A percentile compares a stretch with the other conserved stretches of the same genome.
These are phyloP conservation scores for Chionoecetes opilio DNA, from an alignment of 1,140 invertebrate genomes.

Conservation along the genomic window DNA sequence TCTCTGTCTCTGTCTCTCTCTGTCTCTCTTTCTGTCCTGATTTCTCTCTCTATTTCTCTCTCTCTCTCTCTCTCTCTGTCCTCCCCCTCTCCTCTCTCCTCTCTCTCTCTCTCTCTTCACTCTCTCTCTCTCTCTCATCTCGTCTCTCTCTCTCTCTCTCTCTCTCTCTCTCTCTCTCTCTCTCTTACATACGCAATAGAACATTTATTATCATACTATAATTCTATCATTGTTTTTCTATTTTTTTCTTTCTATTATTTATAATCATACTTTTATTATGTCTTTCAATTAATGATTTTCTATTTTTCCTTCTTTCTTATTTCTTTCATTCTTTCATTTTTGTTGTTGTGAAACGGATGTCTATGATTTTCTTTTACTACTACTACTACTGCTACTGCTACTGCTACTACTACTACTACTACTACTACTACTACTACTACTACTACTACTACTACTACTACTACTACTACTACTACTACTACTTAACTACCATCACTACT, in stretches of 20 bases:
- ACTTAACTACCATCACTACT: too few relatives aligned
- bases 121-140: not conserved
- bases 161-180: not conserved
- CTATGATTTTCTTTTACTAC: not conserved
- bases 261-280: not conserved
- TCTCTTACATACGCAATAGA: not conserved
- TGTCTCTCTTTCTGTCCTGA: too few relatives aligned
- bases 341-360: too few relatives aligned
- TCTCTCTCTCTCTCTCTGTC: slow-evolving; percentile 12
- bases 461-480: too few relatives aligned
- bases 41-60: too few relatives aligned
- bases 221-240: not conserved
- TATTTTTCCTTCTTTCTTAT: not conserved
- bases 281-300: not conserved
- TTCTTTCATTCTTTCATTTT: not conserved
- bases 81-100: too few relatives aligned
- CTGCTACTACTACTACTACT: not conserved
- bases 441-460: slow-evolving; percentile 10
- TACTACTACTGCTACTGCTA: not conserved
- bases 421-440: slow-evolving; percentile 29
- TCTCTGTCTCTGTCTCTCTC: too few relatives aligned
- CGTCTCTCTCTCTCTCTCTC: not conserved
- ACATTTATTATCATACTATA: too few relatives aligned
- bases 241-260: not conserved
- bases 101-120: not conserved